Conservation (phyloP, 1,140 invertebrate species). For the Sitodiplosis mosellana region DNA sequence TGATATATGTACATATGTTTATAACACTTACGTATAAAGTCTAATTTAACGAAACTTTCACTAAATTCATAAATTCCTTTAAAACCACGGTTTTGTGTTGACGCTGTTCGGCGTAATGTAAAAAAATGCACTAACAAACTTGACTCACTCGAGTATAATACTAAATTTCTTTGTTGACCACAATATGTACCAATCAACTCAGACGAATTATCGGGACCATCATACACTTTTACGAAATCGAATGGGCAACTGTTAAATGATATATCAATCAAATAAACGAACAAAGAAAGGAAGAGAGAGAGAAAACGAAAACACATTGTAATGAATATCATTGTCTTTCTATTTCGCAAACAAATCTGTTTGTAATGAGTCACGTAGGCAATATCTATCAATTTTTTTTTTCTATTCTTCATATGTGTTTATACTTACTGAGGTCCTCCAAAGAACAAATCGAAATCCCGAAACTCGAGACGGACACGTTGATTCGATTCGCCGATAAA, state of each 20-base stretch:
- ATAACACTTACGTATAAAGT: conserved; percentile 75
- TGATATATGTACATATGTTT: no score
- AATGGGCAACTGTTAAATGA: conserved; percentile 78
- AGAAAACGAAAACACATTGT: no score
- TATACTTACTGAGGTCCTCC: conserved; percentile 91
- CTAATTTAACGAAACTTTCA: conserved; percentile 90
- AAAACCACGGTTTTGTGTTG: conserved; percentile 87
- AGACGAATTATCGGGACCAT: conserved; percentile 68
- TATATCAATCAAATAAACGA: background rate
- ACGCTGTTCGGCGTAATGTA: conserved; percentile 71
- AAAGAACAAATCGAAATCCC: conserved; percentile 97
- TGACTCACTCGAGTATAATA: conserved; percentile 83
- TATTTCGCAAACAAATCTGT: no score
- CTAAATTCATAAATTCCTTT: conserved; percentile 92
- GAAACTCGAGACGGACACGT: conserved; percentile 86
- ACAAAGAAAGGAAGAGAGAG: background rate
- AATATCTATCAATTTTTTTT: no score
- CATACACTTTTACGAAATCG: conserved; percentile 92
- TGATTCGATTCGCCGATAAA: conserved; percentile 81
- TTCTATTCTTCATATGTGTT: no score
- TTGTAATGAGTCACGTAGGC: background rate
- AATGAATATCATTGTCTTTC: no score
- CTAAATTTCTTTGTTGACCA: conserved; percentile 88
- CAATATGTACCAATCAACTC: conserved; percentile 94
- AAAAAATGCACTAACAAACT: conserved; percentile 76